Conservation (phyloP, 2,888 invertebrate genomes). For the Ophioninae sp. region DNA sequence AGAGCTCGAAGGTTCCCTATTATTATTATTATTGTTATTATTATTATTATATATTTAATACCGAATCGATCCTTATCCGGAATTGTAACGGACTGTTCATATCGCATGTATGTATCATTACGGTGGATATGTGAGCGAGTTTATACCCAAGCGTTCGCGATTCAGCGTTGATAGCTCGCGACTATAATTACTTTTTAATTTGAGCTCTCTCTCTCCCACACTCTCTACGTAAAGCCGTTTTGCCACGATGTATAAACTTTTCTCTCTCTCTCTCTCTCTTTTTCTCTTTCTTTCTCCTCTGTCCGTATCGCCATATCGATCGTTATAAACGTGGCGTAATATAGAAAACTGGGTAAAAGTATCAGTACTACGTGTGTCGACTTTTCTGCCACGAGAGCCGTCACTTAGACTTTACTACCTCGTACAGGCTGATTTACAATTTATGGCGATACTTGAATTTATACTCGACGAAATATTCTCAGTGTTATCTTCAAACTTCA, state of each 20-base stretch:
- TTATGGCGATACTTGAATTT: not conserved
- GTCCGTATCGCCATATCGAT: slow-evolving; percentile 57
- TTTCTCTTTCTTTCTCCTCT: slow-evolving; percentile 52
- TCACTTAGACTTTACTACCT: slow-evolving; percentile 10
- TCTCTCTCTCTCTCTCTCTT: slow-evolving; percentile 50
- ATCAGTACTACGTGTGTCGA: slow-evolving; percentile 56
- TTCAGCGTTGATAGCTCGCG: slow-evolving; percentile 59
- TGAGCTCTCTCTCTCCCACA: slow-evolving; percentile 58
- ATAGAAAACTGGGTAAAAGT: slow-evolving; percentile 66
- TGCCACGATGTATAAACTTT: slow-evolving; percentile 59
- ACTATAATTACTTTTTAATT: slow-evolving; percentile 64
- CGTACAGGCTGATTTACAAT: slow-evolving; percentile 23
- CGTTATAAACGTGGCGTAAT: slow-evolving; percentile 64
- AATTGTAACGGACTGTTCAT: slow-evolving; percentile 46
- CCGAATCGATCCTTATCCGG: slow-evolving; percentile 62
- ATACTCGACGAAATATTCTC: no score
- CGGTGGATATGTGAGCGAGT: slow-evolving; percentile 39
- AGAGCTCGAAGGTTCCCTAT: slow-evolving; percentile 38
- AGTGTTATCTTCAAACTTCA: no score
- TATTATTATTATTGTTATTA: slow-evolving; percentile 56
- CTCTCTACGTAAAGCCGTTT: slow-evolving; percentile 53
- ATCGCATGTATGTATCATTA: slow-evolving; percentile 34
- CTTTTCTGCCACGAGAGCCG: slow-evolving; percentile 44
- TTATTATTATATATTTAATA: slow-evolving; percentile 51
- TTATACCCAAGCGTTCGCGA: slow-evolving; percentile 49